Percentiles rank a stretch among this genome's conserved stretches.
Evolutionary conservation across 2,888 invertebrate genomes (phyloP).

Genomic region (Entomobrya proxima): DNA sequence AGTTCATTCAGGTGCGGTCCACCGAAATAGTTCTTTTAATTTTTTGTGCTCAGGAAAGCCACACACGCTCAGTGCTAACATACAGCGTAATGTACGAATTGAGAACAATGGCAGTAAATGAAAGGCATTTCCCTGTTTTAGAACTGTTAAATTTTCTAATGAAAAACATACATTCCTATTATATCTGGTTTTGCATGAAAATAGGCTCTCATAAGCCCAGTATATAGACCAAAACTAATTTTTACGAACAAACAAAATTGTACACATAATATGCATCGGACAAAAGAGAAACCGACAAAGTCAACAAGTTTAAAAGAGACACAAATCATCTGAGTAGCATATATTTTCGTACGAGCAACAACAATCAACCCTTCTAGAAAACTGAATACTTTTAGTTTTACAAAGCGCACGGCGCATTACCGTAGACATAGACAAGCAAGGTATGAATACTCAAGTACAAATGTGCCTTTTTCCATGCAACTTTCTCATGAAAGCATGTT

Average conservation of each 20-base stretch:
- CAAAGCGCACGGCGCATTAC: neutral
- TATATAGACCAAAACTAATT: conserved; percentile 59
- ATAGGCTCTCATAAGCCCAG: neutral
- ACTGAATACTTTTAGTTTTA: neutral
- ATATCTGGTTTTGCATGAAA: neutral
- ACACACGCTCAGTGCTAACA: too few relatives aligned
- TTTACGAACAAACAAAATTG: conserved; percentile 44
- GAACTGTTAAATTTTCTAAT: conserved; percentile 34
- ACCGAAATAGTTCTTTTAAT: conserved; percentile 40
- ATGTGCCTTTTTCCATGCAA: neutral
- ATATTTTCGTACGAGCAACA: conserved; percentile 18
- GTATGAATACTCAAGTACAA: neutral
- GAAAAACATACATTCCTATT: conserved; percentile 24
- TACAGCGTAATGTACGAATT: conserved; percentile 29
- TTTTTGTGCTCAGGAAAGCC: conserved; percentile 17
- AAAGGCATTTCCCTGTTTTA: conserved; percentile 40
- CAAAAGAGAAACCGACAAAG: conserved; percentile 64
- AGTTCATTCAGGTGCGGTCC: conserved; percentile 59
- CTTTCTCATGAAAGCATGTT: conserved; percentile 44
- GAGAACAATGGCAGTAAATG: conserved; percentile 50
- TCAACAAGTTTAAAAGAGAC: conserved; percentile 69
- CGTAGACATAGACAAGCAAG: neutral
- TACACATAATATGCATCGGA: conserved; percentile 1
- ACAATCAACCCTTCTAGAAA: neutral
- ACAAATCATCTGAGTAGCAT: conserved; percentile 51